phyloP scores from a whole-genome alignment of 1,140 invertebrate genomes.

The Probaryconus sp. region DNA sequence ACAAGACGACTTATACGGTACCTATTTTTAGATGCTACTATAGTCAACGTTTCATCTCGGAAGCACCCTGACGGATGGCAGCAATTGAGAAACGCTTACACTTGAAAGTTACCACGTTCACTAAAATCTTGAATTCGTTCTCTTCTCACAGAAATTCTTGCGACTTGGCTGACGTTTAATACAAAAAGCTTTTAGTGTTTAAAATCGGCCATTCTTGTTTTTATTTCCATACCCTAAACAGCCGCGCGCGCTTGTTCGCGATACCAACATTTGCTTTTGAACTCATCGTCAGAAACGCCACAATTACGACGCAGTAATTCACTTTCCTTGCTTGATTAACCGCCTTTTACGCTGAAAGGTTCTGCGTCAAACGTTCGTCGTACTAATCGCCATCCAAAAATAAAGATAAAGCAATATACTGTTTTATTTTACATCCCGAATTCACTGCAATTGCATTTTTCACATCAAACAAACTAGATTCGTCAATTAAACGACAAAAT shows the following conservation, averaged over 20 bases:
- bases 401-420: constrained; percentile 36
- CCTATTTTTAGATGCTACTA: constrained; percentile 48
- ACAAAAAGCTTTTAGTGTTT: constrained; percentile 68
- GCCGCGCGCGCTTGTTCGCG: constrained; percentile 14
- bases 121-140: constrained; percentile 66
- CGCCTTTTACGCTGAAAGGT: constrained; percentile 56
- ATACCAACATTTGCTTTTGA: constrained; percentile 52
- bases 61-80: constrained; percentile 64
- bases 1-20: constrained; percentile 41
- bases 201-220: constrained; percentile 54
- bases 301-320: constrained; percentile 57
- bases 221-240: constrained; percentile 33
- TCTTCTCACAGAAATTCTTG: constrained; percentile 41
- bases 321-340: constrained; percentile 57
- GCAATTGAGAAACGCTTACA: constrained; percentile 62
- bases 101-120: constrained; percentile 54
- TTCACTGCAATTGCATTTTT: constrained; percentile 21
- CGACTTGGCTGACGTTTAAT: constrained; percentile 38
- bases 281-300: constrained; percentile 53
- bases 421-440: constrained; percentile 22
- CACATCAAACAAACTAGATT: constrained; percentile 34
- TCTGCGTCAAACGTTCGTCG: constrained; percentile 36
- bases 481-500: constrained; percentile 24
- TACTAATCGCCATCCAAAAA: constrained; percentile 50
- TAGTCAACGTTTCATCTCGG: constrained; percentile 55